These are phyloP conservation scores for Gobiocypris rarus DNA, from an alignment of 2,113 vertebrate genomes.

Conservation along the genomic window DNA sequence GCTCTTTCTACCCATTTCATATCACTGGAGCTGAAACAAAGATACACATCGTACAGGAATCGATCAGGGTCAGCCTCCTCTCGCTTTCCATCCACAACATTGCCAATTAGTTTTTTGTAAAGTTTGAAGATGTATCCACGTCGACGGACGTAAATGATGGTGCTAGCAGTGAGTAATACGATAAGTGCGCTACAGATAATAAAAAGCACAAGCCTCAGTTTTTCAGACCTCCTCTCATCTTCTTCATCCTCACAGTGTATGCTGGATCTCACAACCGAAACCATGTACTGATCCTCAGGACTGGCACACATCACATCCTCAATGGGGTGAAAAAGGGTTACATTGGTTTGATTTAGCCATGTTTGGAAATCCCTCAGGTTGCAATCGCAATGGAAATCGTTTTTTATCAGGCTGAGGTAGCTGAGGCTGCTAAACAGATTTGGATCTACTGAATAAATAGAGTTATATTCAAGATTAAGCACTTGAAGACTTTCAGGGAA, in stretches of 20 bases:
- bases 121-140: constrained; percentile 77
- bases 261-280: constrained; percentile 65
- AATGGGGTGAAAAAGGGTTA: constrained; percentile 64
- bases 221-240: constrained; percentile 58
- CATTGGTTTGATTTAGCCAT: constrained; percentile 81
- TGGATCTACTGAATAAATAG: constrained; percentile 81
- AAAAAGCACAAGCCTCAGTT: constrained; percentile 76
- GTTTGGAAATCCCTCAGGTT: constrained; percentile 72
- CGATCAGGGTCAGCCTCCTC: background rate
- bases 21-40: constrained; percentile 86
- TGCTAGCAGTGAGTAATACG: constrained; percentile 46
- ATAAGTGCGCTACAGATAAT: constrained; percentile 60
- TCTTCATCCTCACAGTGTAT: constrained; percentile 70
- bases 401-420: constrained; percentile 74
- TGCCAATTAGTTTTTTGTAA: constrained; percentile 72
- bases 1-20: constrained; percentile 86
- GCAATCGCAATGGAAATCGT: constrained; percentile 84
- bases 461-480: constrained; percentile 81
- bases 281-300: constrained; percentile 65
- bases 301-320: constrained; percentile 73
- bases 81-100: constrained; percentile 60
- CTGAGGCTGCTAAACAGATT: constrained; percentile 72
- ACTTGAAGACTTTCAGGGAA: constrained; percentile 77
- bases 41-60: constrained; percentile 80
- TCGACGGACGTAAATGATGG: constrained; percentile 67